Percentiles rank a stretch among this genome's conserved stretches.
Conservation (phyloP, 2,113 vertebrate genomes). For the Microtus oregoni region DNA sequence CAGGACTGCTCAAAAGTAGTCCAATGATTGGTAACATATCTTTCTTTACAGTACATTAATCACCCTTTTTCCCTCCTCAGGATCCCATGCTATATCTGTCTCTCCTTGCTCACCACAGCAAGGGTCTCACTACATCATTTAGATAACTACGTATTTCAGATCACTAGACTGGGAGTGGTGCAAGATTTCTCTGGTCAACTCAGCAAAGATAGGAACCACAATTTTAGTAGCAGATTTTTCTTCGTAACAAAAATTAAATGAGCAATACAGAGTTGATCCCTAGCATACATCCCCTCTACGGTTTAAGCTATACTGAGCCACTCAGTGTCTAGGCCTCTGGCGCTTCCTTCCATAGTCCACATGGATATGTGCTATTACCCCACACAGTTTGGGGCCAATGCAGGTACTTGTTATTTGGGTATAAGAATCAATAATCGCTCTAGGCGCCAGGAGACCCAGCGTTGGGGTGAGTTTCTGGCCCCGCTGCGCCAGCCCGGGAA, state of each 20-base stretch:
- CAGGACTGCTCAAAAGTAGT: background rate
- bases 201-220: background rate
- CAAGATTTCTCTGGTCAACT: background rate
- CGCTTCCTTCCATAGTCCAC: background rate
- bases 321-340: background rate
- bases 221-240: constrained; percentile 19
- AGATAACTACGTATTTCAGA: background rate
- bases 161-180: background rate
- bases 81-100: background rate
- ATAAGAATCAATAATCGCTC: background rate
- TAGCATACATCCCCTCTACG: background rate
- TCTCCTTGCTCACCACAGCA: background rate
- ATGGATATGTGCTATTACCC: background rate
- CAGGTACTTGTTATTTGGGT: background rate
- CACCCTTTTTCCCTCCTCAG: background rate
- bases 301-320: background rate
- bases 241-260: constrained; percentile 28
- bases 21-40: background rate
- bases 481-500: too few species aligned
- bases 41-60: background rate
- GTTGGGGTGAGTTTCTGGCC: too few species aligned
- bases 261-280: background rate
- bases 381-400: background rate
- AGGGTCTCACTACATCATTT: background rate
- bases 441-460: too few species aligned